A percentile compares a stretch with the other conserved stretches of the same genome.
Conservation (phyloP, 2,113 vertebrate genomes). For the Salvelinus sp. region DNA sequence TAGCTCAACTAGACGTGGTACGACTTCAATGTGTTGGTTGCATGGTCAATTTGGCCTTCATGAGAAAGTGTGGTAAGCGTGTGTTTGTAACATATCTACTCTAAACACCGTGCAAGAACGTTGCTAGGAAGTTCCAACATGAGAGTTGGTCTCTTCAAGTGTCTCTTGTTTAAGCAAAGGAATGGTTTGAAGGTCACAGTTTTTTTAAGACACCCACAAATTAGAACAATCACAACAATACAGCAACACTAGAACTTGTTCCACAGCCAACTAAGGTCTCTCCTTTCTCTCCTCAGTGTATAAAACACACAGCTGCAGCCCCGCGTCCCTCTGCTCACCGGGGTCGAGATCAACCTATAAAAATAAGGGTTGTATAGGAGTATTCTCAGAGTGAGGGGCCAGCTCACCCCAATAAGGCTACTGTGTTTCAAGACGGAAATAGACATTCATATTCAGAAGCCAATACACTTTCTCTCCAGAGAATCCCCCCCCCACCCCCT, state of each 20-base stretch:
- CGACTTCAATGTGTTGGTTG: constrained; percentile 64
- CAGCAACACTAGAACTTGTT: not conserved
- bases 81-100: constrained; percentile 57
- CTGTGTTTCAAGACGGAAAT: constrained; percentile 42
- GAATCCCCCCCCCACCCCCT: not conserved
- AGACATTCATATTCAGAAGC: constrained; percentile 42
- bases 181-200: constrained; percentile 30
- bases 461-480: constrained; percentile 4
- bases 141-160: constrained; percentile 47
- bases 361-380: constrained; percentile 19
- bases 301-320: not conserved
- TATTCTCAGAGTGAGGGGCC: constrained; percentile 29
- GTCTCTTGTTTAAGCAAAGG: constrained; percentile 52
- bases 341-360: constrained; percentile 2
- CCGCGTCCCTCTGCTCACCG: not conserved
- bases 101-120: constrained; percentile 49
- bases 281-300: not conserved
- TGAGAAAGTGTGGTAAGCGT: constrained; percentile 59
- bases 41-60: constrained; percentile 70
- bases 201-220: not conserved
- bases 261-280: not conserved
- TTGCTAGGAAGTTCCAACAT: constrained; percentile 34
- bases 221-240: not conserved
- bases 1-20: constrained; percentile 53
- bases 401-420: constrained; percentile 36